A percentile compares a stretch with the other conserved stretches of the same genome.
Evolutionary conservation across 2,797 vertebrate genomes (phyloP).

Genomic region (Cygnus olor): DNA sequence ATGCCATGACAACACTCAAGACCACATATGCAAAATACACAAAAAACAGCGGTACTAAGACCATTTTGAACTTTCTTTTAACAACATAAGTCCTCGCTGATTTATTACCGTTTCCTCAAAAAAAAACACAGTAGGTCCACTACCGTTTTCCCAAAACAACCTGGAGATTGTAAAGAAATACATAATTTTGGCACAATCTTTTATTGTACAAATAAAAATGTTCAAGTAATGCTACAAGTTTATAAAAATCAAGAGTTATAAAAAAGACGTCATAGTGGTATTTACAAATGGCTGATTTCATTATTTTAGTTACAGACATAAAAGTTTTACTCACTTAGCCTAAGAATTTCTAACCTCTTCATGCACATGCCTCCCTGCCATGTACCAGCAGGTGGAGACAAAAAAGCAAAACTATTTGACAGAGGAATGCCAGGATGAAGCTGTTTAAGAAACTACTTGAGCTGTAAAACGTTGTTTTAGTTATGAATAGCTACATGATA

Average conservation of each 20-base stretch:
- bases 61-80: background rate
- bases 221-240: constrained; percentile 1
- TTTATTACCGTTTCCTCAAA: background rate
- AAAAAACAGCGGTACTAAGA: background rate
- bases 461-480: background rate
- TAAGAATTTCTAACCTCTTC: background rate
- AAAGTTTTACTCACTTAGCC: background rate
- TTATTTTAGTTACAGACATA: background rate
- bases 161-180: constrained; percentile 34
- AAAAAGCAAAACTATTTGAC: background rate
- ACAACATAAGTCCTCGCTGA: background rate
- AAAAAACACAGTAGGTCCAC: background rate
- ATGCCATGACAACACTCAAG: background rate
- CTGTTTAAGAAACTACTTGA: background rate
- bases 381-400: constrained; percentile 63
- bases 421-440: background rate
- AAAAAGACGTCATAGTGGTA: background rate
- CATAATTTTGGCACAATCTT: constrained; percentile 33
- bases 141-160: constrained; percentile 10
- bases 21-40: background rate
- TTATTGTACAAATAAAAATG: constrained; percentile 55
- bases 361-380: background rate
- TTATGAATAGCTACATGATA: background rate
- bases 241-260: constrained; percentile 35
- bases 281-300: constrained; percentile 21